Base-by-base conservation (phyloP, 2,797 vertebrate species). In the Cyprinodon diabolis region DNA sequence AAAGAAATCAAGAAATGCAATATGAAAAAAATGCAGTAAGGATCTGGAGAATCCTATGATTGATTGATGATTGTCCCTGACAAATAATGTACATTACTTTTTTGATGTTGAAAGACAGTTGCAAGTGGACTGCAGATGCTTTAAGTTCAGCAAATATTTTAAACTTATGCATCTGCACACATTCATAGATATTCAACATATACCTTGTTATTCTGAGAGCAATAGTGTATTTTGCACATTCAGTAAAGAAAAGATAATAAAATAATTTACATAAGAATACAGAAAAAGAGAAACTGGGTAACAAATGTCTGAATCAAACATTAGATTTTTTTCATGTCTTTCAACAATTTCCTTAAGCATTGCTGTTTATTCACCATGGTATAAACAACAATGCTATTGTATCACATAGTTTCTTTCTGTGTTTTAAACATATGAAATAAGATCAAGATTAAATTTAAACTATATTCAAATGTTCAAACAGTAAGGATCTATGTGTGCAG, bases 21-120 rank as follows among this genome's bases (percentile, higher is more conserved):
- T 91, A 87, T 30, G 90, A 80, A 81, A 89, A 85, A 92, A 74
- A 87, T 80, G 75, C 83, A 89, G 84, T 84, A 83, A 83, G 75
- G 69, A 49, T 71, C 73, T 77, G 75, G 78, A 76, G 77, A 74
- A 71, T 57, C 14, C 57, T 87, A 83, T 89, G 84, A 91, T 90
- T 87, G 86, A 81, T 78, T 84, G 70, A 56, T 71, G 78, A n/a
- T n/a, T n/a, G n/a, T n/a, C n/a, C 25, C 37, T 68, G 68, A 73
- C 71, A 88, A 84, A 62, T 2, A 52, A 82, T 72, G 70, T 86
- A 70, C 48, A 60, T 76, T 66, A 76, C 56, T 62, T 60, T 60
- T 74, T 67, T 70, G 72, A 84, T 79, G 85, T 70, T 57, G 81
- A 81, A 35, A 73, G 76, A 84, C 71, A 75, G 52, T 62, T 56